Percentiles rank a stretch among this genome's conserved stretches.
Conservation (phyloP, 2,888 invertebrate species). For the Tanaodytes sp. region DNA sequence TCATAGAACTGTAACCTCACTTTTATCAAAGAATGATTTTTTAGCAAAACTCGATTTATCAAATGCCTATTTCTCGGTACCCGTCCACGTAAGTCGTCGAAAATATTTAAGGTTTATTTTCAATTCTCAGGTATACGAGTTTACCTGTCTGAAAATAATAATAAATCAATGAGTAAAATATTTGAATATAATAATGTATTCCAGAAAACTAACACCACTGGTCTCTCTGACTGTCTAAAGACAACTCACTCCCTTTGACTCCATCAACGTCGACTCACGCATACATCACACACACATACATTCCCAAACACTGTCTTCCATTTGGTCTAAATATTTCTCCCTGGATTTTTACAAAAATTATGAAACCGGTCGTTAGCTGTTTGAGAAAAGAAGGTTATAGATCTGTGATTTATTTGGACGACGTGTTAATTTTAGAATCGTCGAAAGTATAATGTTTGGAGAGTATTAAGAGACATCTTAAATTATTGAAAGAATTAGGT, state of each 20-base stretch:
- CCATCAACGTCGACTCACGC: too few relatives aligned
- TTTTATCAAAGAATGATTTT: neutral
- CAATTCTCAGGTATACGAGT: slow-evolving; percentile 44
- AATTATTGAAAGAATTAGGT: neutral
- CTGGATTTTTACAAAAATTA: slow-evolving; percentile 50
- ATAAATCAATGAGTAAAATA: too few relatives aligned
- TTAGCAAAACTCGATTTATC: neutral
- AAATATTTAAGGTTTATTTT: slow-evolving; percentile 10
- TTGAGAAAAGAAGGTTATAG: neutral
- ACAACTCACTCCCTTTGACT: too few relatives aligned
- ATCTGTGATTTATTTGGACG: slow-evolving; percentile 20
- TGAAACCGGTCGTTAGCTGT: slow-evolving; percentile 49
- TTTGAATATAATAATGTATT: too few relatives aligned
- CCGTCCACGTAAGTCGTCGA: neutral
- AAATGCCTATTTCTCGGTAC: neutral
- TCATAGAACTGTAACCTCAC: slow-evolving; percentile 19
- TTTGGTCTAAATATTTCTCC: slow-evolving; percentile 53
- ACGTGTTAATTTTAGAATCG: slow-evolving; percentile 9
- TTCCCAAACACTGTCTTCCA: too few relatives aligned
- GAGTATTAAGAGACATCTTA: neutral
- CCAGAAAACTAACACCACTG: too few relatives aligned
- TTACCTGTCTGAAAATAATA: too few relatives aligned
- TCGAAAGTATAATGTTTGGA: neutral
- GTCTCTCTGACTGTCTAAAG: too few relatives aligned
- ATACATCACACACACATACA: too few relatives aligned